A percentile compares a stretch with the other conserved stretches of the same genome.
Conservation (phyloP, 2,888 invertebrate genomes). For the Halictus ligatus region DNA sequence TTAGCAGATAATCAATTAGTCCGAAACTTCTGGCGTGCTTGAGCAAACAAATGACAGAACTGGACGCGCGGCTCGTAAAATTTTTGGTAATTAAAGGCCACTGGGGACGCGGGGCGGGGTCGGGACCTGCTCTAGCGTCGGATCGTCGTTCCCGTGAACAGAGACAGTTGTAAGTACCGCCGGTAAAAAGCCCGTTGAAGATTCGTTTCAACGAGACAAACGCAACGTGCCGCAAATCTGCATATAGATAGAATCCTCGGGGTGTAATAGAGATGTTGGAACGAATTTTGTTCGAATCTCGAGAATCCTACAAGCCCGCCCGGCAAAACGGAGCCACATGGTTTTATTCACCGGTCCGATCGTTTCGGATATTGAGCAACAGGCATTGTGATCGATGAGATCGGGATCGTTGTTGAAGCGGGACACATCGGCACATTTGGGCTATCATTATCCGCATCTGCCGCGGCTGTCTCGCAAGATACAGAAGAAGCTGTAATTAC, state of each 20-base stretch:
- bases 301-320: conserved; percentile 11
- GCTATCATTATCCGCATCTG: conserved; percentile 83
- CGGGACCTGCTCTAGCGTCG: conserved; percentile 51
- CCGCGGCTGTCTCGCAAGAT: conserved; percentile 69
- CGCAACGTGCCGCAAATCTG: conserved; percentile 67
- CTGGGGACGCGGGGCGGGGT: conserved; percentile 69
- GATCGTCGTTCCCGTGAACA: conserved; percentile 54
- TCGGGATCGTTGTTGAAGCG: conserved; percentile 66
- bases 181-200: conserved; percentile 52
- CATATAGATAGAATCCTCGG: conserved; percentile 70
- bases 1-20: conserved; percentile 82
- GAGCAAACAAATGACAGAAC: conserved; percentile 79
- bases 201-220: conserved; percentile 63
- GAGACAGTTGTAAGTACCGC: conserved; percentile 33
- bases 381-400: conserved; percentile 71
- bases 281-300: conserved; percentile 27
- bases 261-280: conserved; percentile 66
- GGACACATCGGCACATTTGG: conserved; percentile 78
- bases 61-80: conserved; percentile 75
- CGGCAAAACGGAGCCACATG: background rate
- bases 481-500: conserved; percentile 74
- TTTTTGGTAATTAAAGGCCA: conserved; percentile 80
- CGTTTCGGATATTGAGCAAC: conserved; percentile 44
- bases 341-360: background rate
- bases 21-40: conserved; percentile 77